Evolutionary conservation across 2,888 invertebrate species (phyloP), one percentile per base, ranked within the genome.

Genomic region (Eurytoma adleriae): DNA sequence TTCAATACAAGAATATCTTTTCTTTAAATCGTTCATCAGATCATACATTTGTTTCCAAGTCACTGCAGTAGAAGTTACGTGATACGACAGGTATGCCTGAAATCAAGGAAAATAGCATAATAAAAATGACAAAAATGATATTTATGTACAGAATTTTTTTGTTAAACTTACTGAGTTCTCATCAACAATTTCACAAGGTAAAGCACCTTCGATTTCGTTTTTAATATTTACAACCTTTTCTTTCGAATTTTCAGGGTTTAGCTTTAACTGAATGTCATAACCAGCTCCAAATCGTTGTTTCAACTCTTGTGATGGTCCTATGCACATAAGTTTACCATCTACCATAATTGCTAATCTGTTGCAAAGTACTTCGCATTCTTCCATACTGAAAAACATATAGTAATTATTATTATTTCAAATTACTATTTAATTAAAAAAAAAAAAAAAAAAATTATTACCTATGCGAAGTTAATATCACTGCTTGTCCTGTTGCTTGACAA

Each of bases 291-390:
- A 94, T 75, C 92, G 92, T 77, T 93, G 93, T 86, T 96, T 95
- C 84, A 96, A 92, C 82, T 94, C 94, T 82, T 94, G 94, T 79
- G 95, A 93, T 80, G 93, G 92, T 77, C 96, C 96, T 62, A 96
- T 91, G 88, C 96, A 96, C 84, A 94, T 93, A 84, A 96, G 91
- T 86, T 92, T 92, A 0, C 96, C 96, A 82, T 91, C 91, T 0
- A 94, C 93, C 95, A 96, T 94, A 79, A 96, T 96, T 1, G 94
- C 96, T 84, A 96, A 91, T 78, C 96, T 93, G 67, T 93, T 92
- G 89, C 96, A 96, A 30, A 96, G 92, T 50, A 95, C 94, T 88
- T 96, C 96, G 91, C 96, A 96, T 91, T 96, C 96, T 88, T 96
- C 96, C 96, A 96, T 96, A 87, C 96, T 96, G n/a, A 54, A 81